A percentile compares a stretch with the other conserved stretches of the same genome.
These are phyloP conservation scores for Drosophila niveifrons DNA, from an alignment of 2,888 invertebrate species.

Conservation along the genomic window DNA sequence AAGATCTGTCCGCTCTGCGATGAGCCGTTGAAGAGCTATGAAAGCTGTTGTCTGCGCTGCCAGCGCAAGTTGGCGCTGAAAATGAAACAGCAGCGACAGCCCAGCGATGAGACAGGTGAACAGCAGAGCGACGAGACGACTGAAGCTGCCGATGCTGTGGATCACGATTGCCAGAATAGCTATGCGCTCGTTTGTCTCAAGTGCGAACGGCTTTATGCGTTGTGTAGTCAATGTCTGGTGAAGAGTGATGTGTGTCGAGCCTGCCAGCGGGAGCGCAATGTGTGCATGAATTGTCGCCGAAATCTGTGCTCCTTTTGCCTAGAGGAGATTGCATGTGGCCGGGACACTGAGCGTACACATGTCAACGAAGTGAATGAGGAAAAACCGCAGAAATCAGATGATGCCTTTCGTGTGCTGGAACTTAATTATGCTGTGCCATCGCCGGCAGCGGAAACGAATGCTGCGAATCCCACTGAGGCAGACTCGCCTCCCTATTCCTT, in stretches of 20 bases:
- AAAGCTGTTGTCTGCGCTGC: slow-evolving; percentile 83
- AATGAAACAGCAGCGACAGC: slow-evolving; percentile 48
- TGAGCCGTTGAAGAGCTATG: slow-evolving; percentile 79
- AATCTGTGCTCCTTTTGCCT: slow-evolving; percentile 82
- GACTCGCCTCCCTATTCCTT: slow-evolving; percentile 70
- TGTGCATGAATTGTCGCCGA: slow-evolving; percentile 82
- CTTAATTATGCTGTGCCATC: slow-evolving; percentile 51
- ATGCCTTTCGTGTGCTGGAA: slow-evolving; percentile 67
- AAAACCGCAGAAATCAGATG: slow-evolving; percentile 22
- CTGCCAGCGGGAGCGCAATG: slow-evolving; percentile 81
- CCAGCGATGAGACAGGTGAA: slow-evolving; percentile 25
- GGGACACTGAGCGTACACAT: slow-evolving; percentile 71
- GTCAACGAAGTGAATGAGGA: slow-evolving; percentile 63
- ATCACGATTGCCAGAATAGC: slow-evolving; percentile 62
- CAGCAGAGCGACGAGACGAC: slow-evolving; percentile 4
- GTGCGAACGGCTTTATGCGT: slow-evolving; percentile 81
- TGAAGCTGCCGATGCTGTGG: slow-evolving; percentile 31
- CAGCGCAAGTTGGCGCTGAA: slow-evolving; percentile 76
- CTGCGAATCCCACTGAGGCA: slow-evolving; percentile 23
- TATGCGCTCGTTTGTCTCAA: slow-evolving; percentile 80
- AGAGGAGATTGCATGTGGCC: slow-evolving; percentile 79
- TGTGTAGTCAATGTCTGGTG: slow-evolving; percentile 77
- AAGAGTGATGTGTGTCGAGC: slow-evolving; percentile 78
- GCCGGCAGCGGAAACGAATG: slow-evolving; percentile 36
- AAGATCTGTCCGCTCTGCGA: slow-evolving; percentile 83